Evolutionary conservation across 1,140 invertebrate species (phyloP).

Genomic region (Trichomalopsis sarcophagae): DNA sequence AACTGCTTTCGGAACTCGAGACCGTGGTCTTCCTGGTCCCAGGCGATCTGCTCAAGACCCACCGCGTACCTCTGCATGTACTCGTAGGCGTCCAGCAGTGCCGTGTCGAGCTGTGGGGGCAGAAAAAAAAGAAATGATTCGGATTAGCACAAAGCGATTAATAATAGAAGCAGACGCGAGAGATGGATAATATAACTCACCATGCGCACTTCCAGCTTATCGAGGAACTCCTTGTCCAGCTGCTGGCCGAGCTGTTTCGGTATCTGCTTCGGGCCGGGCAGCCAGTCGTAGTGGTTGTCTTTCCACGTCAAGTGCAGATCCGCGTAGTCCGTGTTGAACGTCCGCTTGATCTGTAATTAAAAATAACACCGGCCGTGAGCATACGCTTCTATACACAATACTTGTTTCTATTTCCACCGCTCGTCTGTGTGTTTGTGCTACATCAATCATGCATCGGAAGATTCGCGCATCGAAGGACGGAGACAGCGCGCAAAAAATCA

Average conservation of each 20-base stretch:
- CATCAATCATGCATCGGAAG: too few species aligned
- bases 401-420: too few species aligned
- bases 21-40: conserved; percentile 77
- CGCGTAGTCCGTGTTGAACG: conserved; percentile 73
- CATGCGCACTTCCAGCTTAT: conserved; percentile 71
- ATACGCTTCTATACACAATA: background rate
- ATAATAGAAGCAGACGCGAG: background rate
- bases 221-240: conserved; percentile 68
- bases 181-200: conserved; percentile 54
- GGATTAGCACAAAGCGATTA: conserved; percentile 1
- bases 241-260: conserved; percentile 74
- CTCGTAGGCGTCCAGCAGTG: conserved; percentile 76
- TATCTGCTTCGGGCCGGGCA: conserved; percentile 71
- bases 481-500: background rate
- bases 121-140: conserved; percentile 22
- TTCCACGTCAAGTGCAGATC: conserved; percentile 73
- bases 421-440: too few species aligned
- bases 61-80: conserved; percentile 81
- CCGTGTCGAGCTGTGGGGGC: conserved; percentile 73
- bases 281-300: conserved; percentile 75
- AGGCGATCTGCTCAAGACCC: conserved; percentile 80
- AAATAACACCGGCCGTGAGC: conserved; percentile 33
- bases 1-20: conserved; percentile 76
- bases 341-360: conserved; percentile 72
- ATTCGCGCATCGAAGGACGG: background rate